Evolutionary conservation across 2,888 invertebrate genomes (phyloP), one percentile per base, ranked within the genome.

Genomic region (Drosophila nigricruria): DNA sequence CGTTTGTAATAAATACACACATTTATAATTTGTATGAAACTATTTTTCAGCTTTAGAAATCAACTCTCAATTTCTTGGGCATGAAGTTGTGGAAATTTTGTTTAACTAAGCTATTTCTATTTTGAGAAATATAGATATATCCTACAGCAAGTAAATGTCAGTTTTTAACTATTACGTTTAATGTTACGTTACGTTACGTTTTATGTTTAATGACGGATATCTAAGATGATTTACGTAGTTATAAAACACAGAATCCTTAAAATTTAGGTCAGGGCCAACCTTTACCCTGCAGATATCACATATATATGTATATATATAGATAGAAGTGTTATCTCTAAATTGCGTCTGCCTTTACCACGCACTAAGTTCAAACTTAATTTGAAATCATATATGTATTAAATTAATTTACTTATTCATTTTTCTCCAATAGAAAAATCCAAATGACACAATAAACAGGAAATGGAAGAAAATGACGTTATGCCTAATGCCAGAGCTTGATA

Each of bases 381-480:
- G 6, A 25, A 45, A 27, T 45, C 4, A 12, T 43, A 16, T 30
- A 6, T 47, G 3, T 18, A 10, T 10, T 20, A 16, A 34, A 34
- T 4, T 16, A n/a, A 38, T 38, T 18, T 18, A 49, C 2, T 1
- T 20, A 10, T 36, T 36, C 5, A 53, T 25, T 36, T 42, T 20
- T 18, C 14, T 16, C 20, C 18, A 12, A 16, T 52, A 52, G 23
- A 14, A 5, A 16, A 36, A n/a, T 25, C 12, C 12, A 49, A 18
- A 8, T 30, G 8, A 49, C 30, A 18, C 14, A 53, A 27, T 14
- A 25, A 18, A n/a, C 9, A 27, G 10, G 5, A 52, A 23, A 36
- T 36, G 6, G 18, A 30, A 9, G 20, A n/a, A 25, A 25, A 36
- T 49, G 25, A 59, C 58, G 58, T 30, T 40, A 16, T 59, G 36